Evolutionary conservation across 2,888 invertebrate species (phyloP).

Genomic region (Falcaria lacertinaria): DNA sequence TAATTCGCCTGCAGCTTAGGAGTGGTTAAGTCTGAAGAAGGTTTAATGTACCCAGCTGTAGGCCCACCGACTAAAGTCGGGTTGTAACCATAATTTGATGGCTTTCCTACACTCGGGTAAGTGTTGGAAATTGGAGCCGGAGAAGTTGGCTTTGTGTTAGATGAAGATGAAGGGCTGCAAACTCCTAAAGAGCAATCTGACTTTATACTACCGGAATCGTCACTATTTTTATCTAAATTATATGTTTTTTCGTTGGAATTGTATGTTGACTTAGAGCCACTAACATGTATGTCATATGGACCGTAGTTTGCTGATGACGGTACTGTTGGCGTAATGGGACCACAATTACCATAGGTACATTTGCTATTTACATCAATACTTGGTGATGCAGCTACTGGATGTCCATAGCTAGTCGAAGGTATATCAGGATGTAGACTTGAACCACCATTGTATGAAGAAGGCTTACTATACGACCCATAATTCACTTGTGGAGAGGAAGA

Average conservation of each 20-base stretch:
- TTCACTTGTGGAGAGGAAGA: not conserved
- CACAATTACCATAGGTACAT: slow-evolving; percentile 10
- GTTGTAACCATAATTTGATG: slow-evolving; percentile 17
- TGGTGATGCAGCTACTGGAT: not conserved
- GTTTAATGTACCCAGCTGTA: slow-evolving; percentile 25
- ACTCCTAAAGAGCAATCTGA: slow-evolving; percentile 16
- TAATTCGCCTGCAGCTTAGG: slow-evolving; percentile 43
- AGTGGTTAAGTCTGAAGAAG: slow-evolving; percentile 41
- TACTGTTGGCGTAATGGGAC: slow-evolving; percentile 2
- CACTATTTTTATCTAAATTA: slow-evolving; percentile 2
- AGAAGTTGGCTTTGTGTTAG: slow-evolving; percentile 6
- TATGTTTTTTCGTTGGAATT: slow-evolving; percentile 1
- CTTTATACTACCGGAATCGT: not conserved
- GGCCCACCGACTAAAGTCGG: slow-evolving; percentile 12
- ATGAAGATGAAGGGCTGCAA: slow-evolving; percentile 11
- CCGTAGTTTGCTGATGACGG: not conserved
- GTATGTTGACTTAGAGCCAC: slow-evolving; percentile 13
- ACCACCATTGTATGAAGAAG: not conserved
- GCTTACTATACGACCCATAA: not conserved
- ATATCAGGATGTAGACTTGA: not conserved
- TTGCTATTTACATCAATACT: not conserved
- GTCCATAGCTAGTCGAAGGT: not conserved
- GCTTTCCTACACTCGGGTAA: slow-evolving; percentile 10
- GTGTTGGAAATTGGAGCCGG: slow-evolving; percentile 7
- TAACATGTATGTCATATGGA: slow-evolving; percentile 23